Conservation (phyloP, 1,140 invertebrate species). For the Bombus terrestris region DNA sequence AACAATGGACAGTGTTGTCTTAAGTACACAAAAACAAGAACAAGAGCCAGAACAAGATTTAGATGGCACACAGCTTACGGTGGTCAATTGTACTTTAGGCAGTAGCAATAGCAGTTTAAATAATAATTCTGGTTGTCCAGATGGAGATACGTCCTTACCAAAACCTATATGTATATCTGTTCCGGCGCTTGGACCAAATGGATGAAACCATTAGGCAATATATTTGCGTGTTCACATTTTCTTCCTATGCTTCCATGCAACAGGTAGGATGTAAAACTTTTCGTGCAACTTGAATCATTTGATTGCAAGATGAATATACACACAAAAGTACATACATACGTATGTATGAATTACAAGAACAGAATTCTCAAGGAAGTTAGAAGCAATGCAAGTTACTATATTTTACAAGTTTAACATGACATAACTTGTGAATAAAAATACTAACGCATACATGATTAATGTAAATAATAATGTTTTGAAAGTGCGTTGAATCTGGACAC, state of each 20-base stretch:
- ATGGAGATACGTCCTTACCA: constrained; percentile 61
- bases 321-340: constrained; percentile 16
- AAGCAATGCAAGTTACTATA: constrained; percentile 57
- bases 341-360: constrained; percentile 24
- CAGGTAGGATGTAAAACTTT: constrained; percentile 57
- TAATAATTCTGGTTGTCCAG: constrained; percentile 75
- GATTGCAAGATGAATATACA: constrained; percentile 28
- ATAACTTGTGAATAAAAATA: constrained; percentile 23
- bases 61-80: constrained; percentile 76
- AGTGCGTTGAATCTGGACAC: constrained; percentile 23
- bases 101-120: constrained; percentile 77
- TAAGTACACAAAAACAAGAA: constrained; percentile 51
- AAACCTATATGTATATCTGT: constrained; percentile 70
- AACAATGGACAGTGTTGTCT: constrained; percentile 61
- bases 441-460: constrained; percentile 32
- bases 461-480: constrained; percentile 57
- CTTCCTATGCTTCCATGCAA: constrained; percentile 45
- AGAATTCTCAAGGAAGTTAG: constrained; percentile 40
- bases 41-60: constrained; percentile 64
- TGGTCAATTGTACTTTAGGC: constrained; percentile 75
- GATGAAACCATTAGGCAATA: constrained; percentile 71
- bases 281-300: constrained; percentile 31
- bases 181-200: constrained; percentile 78
- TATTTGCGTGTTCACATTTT: constrained; percentile 55
- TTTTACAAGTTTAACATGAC: constrained; percentile 21